Conservation (phyloP, 2,888 invertebrate genomes). For the Thereva unica region DNA sequence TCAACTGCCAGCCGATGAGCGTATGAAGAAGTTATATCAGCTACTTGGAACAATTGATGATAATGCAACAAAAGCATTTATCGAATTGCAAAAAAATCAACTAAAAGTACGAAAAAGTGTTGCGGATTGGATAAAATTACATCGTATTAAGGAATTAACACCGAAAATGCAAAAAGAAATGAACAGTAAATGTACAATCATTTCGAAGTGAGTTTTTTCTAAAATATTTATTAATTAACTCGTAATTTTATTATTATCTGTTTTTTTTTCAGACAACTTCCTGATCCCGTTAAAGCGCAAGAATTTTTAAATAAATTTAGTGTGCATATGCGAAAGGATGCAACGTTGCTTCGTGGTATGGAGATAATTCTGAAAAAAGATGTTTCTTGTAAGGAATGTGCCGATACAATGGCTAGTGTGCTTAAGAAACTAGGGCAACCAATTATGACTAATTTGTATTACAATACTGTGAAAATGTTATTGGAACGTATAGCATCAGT, state of each 20-base stretch:
- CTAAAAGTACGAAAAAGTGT: constrained; percentile 80
- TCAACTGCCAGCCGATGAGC: constrained; percentile 78
- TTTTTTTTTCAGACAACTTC: constrained; percentile 68
- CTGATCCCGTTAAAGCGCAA: constrained; percentile 89
- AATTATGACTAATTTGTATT: constrained; percentile 92
- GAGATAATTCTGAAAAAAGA: constrained; percentile 85
- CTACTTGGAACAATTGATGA: constrained; percentile 92
- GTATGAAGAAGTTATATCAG: constrained; percentile 93
- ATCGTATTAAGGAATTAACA: constrained; percentile 68
- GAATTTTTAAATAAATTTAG: constrained; percentile 86
- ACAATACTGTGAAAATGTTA: constrained; percentile 94
- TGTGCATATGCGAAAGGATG: constrained; percentile 74
- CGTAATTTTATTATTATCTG: background rate
- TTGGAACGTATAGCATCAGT: constrained; percentile 94
- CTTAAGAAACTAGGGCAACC: constrained; percentile 92
- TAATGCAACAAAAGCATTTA: constrained; percentile 89
- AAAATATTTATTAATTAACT: background rate
- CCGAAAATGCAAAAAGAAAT: constrained; percentile 75
- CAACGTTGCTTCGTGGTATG: constrained; percentile 74
- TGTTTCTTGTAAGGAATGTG: constrained; percentile 92
- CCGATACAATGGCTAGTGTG: constrained; percentile 81
- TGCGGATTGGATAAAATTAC: constrained; percentile 84
- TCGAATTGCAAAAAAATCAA: constrained; percentile 92
- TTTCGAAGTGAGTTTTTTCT: constrained; percentile 53
- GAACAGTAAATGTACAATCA: constrained; percentile 63